A percentile compares a stretch with the other conserved stretches of the same genome.
Conservation (phyloP, 2,113 vertebrate species). For the Pangasianodon gigas region DNA sequence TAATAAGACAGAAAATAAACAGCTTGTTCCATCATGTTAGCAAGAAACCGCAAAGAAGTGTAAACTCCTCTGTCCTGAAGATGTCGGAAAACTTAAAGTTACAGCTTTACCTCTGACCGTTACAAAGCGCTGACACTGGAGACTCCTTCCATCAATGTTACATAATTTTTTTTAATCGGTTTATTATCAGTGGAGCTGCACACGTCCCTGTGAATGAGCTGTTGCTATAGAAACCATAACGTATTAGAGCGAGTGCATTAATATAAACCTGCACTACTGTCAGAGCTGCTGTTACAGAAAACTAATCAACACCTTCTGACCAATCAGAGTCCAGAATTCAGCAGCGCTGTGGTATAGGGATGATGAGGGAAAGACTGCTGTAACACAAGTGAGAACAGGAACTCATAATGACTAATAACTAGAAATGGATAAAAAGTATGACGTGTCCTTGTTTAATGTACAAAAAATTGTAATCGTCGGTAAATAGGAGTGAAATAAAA, state of each 20-base stretch:
- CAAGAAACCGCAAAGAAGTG: background rate
- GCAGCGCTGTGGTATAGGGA: background rate
- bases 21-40: background rate
- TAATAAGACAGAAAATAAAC: background rate
- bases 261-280: background rate
- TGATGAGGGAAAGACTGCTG: background rate
- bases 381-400: background rate
- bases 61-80: background rate
- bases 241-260: background rate
- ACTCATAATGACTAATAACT: background rate
- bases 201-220: too few relatives aligned
- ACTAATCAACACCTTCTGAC: background rate
- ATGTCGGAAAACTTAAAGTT: background rate
- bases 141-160: background rate
- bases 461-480: too few relatives aligned
- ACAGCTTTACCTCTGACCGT: background rate
- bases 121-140: background rate
- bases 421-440: background rate
- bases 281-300: background rate
- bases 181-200: too few relatives aligned
- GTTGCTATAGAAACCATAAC: background rate
- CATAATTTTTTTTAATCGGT: too few relatives aligned
- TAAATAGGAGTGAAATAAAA: background rate
- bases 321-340: background rate
- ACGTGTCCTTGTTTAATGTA: background rate